Evolutionary conservation across 2,797 vertebrate species (phyloP).

Genomic region (Gallirallus australis): DNA sequence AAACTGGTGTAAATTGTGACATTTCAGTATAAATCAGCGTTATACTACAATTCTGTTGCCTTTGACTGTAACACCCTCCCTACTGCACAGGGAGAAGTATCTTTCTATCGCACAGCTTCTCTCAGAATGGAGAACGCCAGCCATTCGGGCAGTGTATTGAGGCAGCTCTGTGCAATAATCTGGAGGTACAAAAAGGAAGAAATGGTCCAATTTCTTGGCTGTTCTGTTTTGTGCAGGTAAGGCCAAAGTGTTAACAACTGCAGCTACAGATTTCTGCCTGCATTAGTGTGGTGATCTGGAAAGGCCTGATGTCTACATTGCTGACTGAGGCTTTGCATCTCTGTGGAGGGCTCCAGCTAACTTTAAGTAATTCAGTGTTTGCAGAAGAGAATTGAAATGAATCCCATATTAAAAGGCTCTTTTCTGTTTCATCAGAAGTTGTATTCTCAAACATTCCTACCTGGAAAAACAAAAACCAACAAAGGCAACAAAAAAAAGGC

Average conservation of each 20-base stretch:
- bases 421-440: neutral
- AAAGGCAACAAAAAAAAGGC: neutral
- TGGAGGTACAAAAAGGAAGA: neutral
- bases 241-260: neutral
- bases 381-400: neutral
- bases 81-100: accelerated
- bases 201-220: neutral
- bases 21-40: neutral
- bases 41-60: neutral
- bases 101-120: accelerated
- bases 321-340: neutral
- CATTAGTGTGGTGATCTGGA: neutral
- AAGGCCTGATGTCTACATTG: neutral
- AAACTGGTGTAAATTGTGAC: neutral
- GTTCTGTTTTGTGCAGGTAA: neutral
- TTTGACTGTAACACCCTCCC: neutral
- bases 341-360: neutral
- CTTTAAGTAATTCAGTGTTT: neutral
- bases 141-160: neutral
- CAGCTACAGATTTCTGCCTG: neutral
- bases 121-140: neutral
- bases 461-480: neutral
- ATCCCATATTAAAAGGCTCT: neutral
- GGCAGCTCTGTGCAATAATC: neutral
- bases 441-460: neutral